These are phyloP conservation scores for Myopa testacea DNA, from an alignment of 2,888 invertebrate species.

Conservation along the genomic window DNA sequence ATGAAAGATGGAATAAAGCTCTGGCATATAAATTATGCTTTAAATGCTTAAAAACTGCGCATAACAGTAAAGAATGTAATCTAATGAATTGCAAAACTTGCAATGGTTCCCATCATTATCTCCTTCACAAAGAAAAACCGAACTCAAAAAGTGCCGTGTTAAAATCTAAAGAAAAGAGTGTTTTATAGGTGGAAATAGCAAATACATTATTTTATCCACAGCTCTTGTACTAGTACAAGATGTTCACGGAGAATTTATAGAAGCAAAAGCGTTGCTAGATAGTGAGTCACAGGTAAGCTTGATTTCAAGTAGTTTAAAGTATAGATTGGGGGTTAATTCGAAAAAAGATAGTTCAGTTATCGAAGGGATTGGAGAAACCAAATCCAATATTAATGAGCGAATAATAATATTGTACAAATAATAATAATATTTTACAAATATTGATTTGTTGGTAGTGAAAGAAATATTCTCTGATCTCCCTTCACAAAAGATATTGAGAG, in stretches of 20 bases:
- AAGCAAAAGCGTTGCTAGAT: constrained; percentile 4
- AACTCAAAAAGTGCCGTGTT: not conserved
- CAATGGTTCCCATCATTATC: not conserved
- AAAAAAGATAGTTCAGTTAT: not conserved
- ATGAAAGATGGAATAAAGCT: not conserved
- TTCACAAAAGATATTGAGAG: not conserved
- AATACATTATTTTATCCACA: not conserved
- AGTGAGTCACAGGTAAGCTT: not conserved
- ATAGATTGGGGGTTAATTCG: not conserved
- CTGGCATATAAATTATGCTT: not conserved
- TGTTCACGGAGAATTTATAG: not conserved
- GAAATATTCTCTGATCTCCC: not conserved
- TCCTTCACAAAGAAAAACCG: not conserved
- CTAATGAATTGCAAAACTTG: constrained; percentile 3
- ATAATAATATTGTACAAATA: too few relatives aligned
- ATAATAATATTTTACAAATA: not conserved
- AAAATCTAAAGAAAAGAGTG: not conserved
- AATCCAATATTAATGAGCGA: not conserved
- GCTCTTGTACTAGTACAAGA: not conserved
- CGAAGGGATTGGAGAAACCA: not conserved
- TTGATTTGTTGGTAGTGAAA: not conserved
- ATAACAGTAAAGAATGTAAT: not conserved
- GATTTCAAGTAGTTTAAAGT: not conserved
- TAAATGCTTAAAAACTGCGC: not conserved
- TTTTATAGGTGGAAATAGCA: not conserved